A percentile compares a stretch with the other conserved stretches of the same genome.
phyloP scores from a whole-genome alignment of 2,888 invertebrate genomes.

The Diaphora mendica region DNA sequence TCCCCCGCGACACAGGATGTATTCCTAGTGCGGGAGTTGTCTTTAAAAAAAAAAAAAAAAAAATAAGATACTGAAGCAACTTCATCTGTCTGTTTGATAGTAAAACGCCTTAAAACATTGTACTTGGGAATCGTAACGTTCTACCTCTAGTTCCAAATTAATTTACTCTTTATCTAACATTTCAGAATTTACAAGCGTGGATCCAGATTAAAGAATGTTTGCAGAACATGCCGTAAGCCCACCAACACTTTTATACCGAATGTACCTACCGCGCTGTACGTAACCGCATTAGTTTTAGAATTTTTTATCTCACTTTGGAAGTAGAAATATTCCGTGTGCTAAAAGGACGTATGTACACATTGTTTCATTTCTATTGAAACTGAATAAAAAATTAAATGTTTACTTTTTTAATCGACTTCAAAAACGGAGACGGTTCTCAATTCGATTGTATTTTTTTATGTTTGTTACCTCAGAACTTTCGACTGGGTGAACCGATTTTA shows the following conservation, averaged over 20 bases:
- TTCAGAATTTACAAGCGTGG: constrained; percentile 91
- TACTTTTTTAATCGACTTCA: no score
- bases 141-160: neutral
- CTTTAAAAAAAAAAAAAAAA: no score
- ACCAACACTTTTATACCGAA: constrained; percentile 61
- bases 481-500: no score
- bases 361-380: neutral
- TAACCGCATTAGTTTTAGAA: constrained; percentile 54
- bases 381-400: no score
- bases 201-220: constrained; percentile 91
- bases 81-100: no score
- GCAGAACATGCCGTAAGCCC: constrained; percentile 89
- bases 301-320: constrained; percentile 69
- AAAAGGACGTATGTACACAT: constrained; percentile 25
- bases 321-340: constrained; percentile 39
- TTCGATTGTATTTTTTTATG: no score
- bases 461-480: no score
- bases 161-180: constrained; percentile 8
- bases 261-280: constrained; percentile 55
- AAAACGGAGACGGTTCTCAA: no score
- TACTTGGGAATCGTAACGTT: neutral
- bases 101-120: neutral
- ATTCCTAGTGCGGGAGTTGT: no score
- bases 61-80: no score
- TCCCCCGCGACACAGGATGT: no score